phyloP scores from a whole-genome alignment of 2,888 invertebrate genomes.

The Hirudinaria manillensis region DNA sequence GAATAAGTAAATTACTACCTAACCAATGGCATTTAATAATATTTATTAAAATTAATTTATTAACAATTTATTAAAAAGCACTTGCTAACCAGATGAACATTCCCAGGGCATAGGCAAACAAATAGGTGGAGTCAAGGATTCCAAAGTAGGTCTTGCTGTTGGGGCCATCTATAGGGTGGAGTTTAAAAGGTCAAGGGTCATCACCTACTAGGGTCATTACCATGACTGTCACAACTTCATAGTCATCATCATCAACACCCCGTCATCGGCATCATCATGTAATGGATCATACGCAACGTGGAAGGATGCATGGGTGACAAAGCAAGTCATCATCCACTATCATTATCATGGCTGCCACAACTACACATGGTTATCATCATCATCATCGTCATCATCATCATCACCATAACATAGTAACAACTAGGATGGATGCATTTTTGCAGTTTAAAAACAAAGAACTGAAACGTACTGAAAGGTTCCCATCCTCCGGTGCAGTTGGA shows the following conservation, averaged over 20 bases:
- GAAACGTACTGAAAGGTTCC: slow-evolving; percentile 52
- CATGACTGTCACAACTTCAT: neutral
- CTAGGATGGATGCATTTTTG: neutral
- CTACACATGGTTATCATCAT: no score
- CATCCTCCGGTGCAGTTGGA: slow-evolving; percentile 55
- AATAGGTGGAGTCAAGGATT: slow-evolving; percentile 79
- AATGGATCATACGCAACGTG: neutral
- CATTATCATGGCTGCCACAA: no score
- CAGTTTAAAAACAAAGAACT: neutral
- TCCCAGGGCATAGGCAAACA: slow-evolving; percentile 82
- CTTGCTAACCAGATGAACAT: slow-evolving; percentile 71
- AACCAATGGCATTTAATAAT: neutral
- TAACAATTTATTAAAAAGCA: neutral
- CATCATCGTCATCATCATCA: neutral
- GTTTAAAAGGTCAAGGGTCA: no score
- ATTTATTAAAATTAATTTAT: neutral
- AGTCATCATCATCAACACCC: neutral
- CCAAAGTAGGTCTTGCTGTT: slow-evolving; percentile 61
- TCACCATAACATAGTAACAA: neutral
- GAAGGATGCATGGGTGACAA: no score
- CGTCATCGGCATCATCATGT: neutral
- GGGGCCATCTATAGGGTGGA: slow-evolving; percentile 41
- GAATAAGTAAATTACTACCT: no score
- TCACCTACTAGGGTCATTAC: neutral
- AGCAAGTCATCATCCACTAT: no score